Conservation (phyloP, 2,888 invertebrate species). For the Chloromyia formosa region DNA sequence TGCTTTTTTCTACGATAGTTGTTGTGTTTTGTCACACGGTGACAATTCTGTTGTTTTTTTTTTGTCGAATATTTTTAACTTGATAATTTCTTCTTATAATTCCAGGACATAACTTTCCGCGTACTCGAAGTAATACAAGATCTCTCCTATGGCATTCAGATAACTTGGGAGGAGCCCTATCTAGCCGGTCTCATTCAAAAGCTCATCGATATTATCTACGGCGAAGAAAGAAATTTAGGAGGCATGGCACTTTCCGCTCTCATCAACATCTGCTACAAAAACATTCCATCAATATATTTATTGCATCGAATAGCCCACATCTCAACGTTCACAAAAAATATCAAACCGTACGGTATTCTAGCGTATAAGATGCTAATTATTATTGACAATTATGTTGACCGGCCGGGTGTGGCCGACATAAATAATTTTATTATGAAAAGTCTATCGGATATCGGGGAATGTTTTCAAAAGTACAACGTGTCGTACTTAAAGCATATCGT, state of each 20-base stretch:
- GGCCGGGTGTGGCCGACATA: conserved; percentile 56
- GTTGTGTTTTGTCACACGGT: too few species aligned
- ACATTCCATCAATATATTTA: conserved; percentile 77
- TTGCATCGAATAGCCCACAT: conserved; percentile 75
- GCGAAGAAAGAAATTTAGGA: conserved; percentile 65
- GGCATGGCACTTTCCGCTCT: conserved; percentile 73
- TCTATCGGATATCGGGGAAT: conserved; percentile 58
- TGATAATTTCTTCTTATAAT: too few species aligned
- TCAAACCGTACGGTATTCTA: conserved; percentile 59
- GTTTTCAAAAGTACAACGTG: conserved; percentile 59
- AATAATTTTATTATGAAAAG: conserved; percentile 58
- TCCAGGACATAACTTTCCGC: conserved; percentile 56
- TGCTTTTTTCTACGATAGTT: too few species aligned
- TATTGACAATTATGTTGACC: conserved; percentile 58
- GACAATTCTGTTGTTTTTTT: too few species aligned
- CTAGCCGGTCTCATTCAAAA: conserved; percentile 73
- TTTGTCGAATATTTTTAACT: too few species aligned
- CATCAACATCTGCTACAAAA: conserved; percentile 82
- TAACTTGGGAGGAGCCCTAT: conserved; percentile 83
- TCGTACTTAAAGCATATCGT: conserved; percentile 60
- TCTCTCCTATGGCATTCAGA: conserved; percentile 80
- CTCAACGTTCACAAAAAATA: conserved; percentile 58
- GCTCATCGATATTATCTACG: conserved; percentile 73
- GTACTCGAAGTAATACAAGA: conserved; percentile 66
- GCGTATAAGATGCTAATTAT: conserved; percentile 62